Percentiles rank a stretch among this genome's conserved stretches.
Evolutionary conservation across 2,113 vertebrate species (phyloP).

Genomic region (Turdus rufiventris): DNA sequence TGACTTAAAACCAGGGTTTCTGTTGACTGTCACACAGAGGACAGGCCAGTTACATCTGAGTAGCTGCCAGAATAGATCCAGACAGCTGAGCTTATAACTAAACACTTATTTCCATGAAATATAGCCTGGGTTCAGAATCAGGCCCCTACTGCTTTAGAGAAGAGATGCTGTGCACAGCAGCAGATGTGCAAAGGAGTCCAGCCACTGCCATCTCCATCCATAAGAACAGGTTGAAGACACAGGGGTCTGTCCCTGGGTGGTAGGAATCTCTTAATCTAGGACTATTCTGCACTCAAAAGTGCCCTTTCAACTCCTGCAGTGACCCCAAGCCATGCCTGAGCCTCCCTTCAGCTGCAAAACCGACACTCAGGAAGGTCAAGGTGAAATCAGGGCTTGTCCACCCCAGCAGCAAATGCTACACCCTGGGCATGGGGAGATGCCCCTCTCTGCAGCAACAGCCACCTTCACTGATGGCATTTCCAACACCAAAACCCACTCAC

Average conservation of each 20-base stretch:
- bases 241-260: not conserved
- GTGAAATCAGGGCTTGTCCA: accelerated
- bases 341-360: not conserved
- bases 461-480: not conserved
- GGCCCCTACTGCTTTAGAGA: not conserved
- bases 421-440: not conserved
- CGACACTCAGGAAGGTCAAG: not conserved
- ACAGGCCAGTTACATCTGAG: not conserved
- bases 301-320: not conserved
- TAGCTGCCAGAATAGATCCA: not conserved
- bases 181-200: accelerated
- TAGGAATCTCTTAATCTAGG: not conserved
- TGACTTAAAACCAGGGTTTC: not conserved
- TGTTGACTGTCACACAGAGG: not conserved
- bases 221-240: not conserved
- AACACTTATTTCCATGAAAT: not conserved
- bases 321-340: not conserved
- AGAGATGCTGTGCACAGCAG: not conserved
- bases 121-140: not conserved
- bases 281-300: not conserved
- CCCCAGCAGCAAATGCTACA: not conserved
- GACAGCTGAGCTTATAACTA: not conserved
- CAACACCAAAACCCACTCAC: not conserved
- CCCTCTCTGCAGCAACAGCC: accelerated
- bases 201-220: not conserved